phyloP scores from a whole-genome alignment of 64 coral and sea anemone species.

The Pocillopora verrucosa region DNA sequence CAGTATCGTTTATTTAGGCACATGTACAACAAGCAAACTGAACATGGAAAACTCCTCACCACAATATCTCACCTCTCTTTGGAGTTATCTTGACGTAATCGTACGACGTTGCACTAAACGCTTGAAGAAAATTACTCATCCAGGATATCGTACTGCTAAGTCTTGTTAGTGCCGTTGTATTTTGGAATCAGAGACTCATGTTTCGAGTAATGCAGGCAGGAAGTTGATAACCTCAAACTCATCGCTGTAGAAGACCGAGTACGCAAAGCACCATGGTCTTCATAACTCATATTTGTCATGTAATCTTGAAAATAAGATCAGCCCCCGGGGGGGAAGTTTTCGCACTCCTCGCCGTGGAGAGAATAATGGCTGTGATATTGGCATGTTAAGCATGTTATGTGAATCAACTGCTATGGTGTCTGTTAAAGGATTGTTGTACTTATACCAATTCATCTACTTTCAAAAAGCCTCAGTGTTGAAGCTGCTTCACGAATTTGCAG shows the following conservation, averaged over 20 bases:
- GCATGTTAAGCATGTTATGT: slow-evolving; percentile 17
- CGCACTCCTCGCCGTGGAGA: no score
- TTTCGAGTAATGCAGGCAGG: background rate
- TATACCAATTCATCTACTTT: no score
- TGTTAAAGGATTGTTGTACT: slow-evolving; percentile 8
- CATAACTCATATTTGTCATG: no score
- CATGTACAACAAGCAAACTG: background rate
- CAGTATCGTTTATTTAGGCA: background rate
- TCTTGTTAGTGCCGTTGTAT: slow-evolving; percentile 3
- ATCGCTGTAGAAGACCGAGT: background rate
- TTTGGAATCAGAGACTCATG: background rate
- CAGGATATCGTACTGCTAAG: slow-evolving; percentile 2
- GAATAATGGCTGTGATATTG: no score
- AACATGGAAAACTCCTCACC: slow-evolving; percentile 7
- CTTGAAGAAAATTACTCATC: slow-evolving; percentile 14
- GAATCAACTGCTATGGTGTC: slow-evolving; percentile 22
- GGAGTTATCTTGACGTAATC: slow-evolving; percentile 1
- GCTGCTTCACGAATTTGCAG: background rate
- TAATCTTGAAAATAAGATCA: no score
- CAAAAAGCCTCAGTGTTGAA: no score
- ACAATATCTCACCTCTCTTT: background rate
- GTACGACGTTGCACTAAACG: background rate
- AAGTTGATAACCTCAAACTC: background rate
- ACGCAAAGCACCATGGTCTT: slow-evolving; percentile 15
- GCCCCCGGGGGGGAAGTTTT: no score